Percentiles rank a stretch among this genome's conserved stretches.
Evolutionary conservation across 2,888 invertebrate genomes (phyloP).

Genomic region (Chalcis sispes): DNA sequence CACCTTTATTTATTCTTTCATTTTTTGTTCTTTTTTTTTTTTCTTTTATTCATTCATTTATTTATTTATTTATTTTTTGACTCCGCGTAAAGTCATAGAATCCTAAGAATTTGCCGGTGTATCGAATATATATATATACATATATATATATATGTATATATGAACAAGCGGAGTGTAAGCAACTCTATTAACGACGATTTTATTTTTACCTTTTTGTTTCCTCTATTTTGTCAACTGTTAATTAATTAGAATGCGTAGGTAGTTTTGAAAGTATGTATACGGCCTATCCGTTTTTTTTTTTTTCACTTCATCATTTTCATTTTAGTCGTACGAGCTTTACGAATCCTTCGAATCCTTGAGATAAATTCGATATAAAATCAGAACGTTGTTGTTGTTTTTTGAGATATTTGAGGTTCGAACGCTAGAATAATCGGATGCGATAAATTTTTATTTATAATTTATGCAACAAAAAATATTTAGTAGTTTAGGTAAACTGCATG

Average conservation of each 20-base stretch:
- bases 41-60: background rate
- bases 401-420: too few relatives aligned
- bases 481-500: too few relatives aligned
- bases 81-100: slow-evolving; percentile 27
- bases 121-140: slow-evolving; percentile 21
- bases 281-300: background rate
- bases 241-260: slow-evolving; percentile 7
- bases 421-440: too few relatives aligned
- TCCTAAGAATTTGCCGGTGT: slow-evolving; percentile 34
- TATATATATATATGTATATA: too few relatives aligned
- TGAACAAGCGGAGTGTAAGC: slow-evolving; percentile 45
- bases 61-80: background rate
- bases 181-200: slow-evolving; percentile 19
- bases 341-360: background rate
- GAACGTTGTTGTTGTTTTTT: too few relatives aligned
- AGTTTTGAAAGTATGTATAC: slow-evolving; percentile 2
- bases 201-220: background rate
- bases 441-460: too few relatives aligned
- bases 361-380: background rate
- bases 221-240: slow-evolving; percentile 6
- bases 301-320: background rate
- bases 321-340: background rate
- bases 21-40: too few relatives aligned
- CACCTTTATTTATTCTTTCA: background rate
- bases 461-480: too few relatives aligned